Conservation (phyloP, 2,888 invertebrate species). For the Drosophila rubida region DNA sequence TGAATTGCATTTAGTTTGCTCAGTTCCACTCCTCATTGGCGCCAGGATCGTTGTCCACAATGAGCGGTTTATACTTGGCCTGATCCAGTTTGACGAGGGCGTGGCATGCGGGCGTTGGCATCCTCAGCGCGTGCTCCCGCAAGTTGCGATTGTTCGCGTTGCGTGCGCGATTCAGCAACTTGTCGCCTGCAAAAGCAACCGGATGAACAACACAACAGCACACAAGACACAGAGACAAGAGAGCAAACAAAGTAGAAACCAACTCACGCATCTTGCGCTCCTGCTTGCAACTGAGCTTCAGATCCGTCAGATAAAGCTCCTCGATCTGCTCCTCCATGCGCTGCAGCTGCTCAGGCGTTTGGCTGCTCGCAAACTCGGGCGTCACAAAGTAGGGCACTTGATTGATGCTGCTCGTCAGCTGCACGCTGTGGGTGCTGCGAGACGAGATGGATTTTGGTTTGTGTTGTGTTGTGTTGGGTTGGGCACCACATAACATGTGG, state of each 20-base stretch:
- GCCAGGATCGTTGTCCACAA: slow-evolving; percentile 30
- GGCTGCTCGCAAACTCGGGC: slow-evolving; percentile 89
- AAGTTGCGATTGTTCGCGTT: slow-evolving; percentile 50
- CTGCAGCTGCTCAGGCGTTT: slow-evolving; percentile 36
- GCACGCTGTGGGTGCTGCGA: slow-evolving; percentile 84
- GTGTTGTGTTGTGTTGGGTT: neutral
- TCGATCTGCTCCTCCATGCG: slow-evolving; percentile 63
- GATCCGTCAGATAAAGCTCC: slow-evolving; percentile 50
- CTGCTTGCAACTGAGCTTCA: slow-evolving; percentile 62
- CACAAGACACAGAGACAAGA: neutral
- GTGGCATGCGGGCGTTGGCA: slow-evolving; percentile 64
- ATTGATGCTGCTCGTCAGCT: slow-evolving; percentile 90
- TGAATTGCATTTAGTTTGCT: neutral
- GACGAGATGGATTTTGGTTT: neutral
- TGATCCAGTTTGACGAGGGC: slow-evolving; percentile 45
- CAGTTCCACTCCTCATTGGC: neutral
- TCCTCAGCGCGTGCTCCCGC: slow-evolving; percentile 46
- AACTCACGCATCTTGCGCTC: slow-evolving; percentile 69
- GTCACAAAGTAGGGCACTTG: slow-evolving; percentile 97
- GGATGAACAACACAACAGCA: neutral
- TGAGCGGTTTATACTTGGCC: slow-evolving; percentile 7
- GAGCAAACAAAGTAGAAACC: neutral
- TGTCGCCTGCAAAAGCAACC: slow-evolving; percentile 55
- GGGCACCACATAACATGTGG: neutral
- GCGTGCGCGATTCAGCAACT: slow-evolving; percentile 60